Evolutionary conservation across 2,888 invertebrate genomes (phyloP).

Genomic region (Drosophila monieri): DNA sequence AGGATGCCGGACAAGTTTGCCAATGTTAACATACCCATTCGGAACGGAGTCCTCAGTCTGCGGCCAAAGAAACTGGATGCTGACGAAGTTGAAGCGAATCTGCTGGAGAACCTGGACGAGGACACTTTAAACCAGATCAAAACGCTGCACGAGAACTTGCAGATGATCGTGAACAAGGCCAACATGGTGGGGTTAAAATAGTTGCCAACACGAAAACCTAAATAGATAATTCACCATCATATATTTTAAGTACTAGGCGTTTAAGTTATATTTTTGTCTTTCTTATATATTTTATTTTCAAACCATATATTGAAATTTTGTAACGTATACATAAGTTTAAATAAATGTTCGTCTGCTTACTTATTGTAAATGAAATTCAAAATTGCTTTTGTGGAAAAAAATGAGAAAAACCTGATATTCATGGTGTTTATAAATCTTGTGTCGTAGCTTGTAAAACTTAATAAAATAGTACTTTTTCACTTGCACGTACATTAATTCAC

Average conservation of each 20-base stretch:
- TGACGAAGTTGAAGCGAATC: conserved; percentile 71
- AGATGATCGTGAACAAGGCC: conserved; percentile 81
- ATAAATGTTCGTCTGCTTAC: conserved; percentile 40
- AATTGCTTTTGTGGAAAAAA: background rate
- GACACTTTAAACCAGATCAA: conserved; percentile 81
- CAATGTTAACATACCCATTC: conserved; percentile 83
- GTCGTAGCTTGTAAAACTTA: background rate
- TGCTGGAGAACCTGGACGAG: conserved; percentile 79
- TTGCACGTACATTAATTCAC: too few relatives aligned
- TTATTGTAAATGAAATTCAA: conserved; percentile 7
- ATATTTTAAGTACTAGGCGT: conserved; percentile 34
- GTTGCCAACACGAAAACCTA: conserved; percentile 3
- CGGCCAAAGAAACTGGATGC: conserved; percentile 79
- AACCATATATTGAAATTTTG: conserved; percentile 7
- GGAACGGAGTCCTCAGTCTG: conserved; percentile 82
- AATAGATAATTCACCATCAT: conserved; percentile 22
- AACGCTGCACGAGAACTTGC: conserved; percentile 81
- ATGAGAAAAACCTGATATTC: background rate
- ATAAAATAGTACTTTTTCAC: too few relatives aligned
- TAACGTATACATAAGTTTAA: conserved; percentile 9
- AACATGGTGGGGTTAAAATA: conserved; percentile 67
- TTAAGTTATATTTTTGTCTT: conserved; percentile 36
- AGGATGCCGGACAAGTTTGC: conserved; percentile 82
- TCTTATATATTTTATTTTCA: conserved; percentile 15
- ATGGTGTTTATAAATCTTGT: background rate